Base-by-base conservation (phyloP, 2,797 vertebrate genomes). In the Catamblyrhynchus diadema region DNA sequence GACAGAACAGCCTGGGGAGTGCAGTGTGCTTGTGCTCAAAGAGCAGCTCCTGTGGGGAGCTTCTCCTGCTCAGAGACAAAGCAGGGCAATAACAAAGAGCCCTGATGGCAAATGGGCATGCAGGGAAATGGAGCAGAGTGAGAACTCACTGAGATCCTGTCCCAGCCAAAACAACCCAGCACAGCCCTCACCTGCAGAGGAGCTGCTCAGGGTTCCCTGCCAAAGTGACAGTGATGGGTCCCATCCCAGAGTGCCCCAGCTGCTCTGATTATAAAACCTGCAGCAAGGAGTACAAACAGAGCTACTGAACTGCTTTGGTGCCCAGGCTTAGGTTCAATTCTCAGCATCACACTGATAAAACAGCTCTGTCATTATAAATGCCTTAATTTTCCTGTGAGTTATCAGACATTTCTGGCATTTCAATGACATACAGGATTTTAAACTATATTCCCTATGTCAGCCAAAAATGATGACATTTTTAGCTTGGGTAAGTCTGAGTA, bases 11-110 rank as follows among this genome's bases (percentile, higher is more conserved):
- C 74, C 37, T 5, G 45, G 62, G 45, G 17, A 60, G 65, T 0
- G 80, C 89, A 89, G 91, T 10, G 65, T 24, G 84, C 83, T 81
- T 75, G 86, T 74, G 95, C 62, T 94, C 93, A 75, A 67, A 95
- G 91, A 87, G 66, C 79, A 93, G 84, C 64, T 85, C 33, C 91
- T 77, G 94, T 10, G 69, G 12, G 81, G 93, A 94, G 93, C 72
- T 89, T 80, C 94, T 90, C n/a, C 74, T 61, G 97, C 96, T 82
- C 79, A 81, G 27, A 65, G 67, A 78, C 94, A 94, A 91, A 94
- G 93, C 51, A 21, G 70, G 91, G 86, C 62, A 95, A 92, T 37
- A 65, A 75, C 90, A 95, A 23, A 56, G 83, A 88, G 81, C 94
- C 47, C 30, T 16, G 83, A 35, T 6, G 87, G 93, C 79, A 95